A percentile compares a stretch with the other conserved stretches of the same genome.
Conservation (phyloP, 1,140 invertebrate genomes). For the Thalassaphorura encarpata region DNA sequence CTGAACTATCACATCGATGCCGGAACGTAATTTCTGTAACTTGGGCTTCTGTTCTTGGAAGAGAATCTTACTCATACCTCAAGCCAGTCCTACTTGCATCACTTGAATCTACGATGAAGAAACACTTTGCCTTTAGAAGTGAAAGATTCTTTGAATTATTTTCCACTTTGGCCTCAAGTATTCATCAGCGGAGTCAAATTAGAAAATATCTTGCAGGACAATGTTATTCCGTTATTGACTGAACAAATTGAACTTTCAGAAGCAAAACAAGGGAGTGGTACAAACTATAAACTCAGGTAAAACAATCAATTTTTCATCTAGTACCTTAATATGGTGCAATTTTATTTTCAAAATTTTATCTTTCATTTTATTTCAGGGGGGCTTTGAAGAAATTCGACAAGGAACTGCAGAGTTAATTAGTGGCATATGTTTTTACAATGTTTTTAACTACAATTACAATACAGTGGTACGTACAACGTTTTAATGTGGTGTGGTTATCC, state of each 20-base stretch:
- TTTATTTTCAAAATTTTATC: no score
- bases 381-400: no score
- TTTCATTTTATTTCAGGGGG: no score
- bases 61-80: neutral
- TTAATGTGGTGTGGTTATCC: no score
- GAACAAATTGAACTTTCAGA: conserved; percentile 2
- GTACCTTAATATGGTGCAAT: no score
- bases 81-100: neutral
- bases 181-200: neutral
- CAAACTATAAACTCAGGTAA: conserved; percentile 2
- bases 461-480: no score
- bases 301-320: no score
- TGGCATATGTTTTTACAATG: no score
- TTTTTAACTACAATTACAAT: no score
- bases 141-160: conserved; percentile 5
- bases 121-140: conserved; percentile 5
- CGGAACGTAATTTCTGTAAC: neutral
- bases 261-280: conserved; percentile 1
- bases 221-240: neutral
- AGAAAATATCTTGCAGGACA: neutral
- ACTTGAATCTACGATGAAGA: neutral
- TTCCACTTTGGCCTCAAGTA: neutral
- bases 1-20: neutral
- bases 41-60: neutral
- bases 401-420: no score